phyloP scores from a whole-genome alignment of 2,113 vertebrate species.

The Onychostoma macrolepis region DNA sequence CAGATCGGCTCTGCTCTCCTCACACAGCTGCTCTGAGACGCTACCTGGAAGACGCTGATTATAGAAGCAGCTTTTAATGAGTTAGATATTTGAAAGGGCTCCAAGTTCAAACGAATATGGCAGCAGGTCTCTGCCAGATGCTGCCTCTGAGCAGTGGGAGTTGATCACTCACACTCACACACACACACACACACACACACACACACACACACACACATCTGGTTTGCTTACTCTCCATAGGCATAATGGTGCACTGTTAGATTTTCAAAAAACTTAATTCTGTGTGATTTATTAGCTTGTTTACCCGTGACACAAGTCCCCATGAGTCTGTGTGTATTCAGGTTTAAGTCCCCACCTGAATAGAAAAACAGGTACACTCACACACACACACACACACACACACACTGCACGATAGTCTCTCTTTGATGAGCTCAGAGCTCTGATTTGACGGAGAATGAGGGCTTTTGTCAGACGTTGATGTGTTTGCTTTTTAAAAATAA shows the following conservation, averaged over 20 bases:
- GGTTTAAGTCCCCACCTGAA: too few relatives aligned
- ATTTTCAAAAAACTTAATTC: too few relatives aligned
- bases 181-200: conserved; percentile 40
- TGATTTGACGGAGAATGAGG: not conserved
- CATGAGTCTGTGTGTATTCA: too few relatives aligned
- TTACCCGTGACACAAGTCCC: too few relatives aligned
- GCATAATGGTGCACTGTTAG: too few relatives aligned
- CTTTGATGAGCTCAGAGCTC: not conserved
- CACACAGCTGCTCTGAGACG: not conserved
- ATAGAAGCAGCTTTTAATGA: conserved; percentile 78
- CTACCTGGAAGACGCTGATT: conserved; percentile 59
- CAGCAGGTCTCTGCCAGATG: conserved; percentile 57
- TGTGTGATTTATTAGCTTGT: too few relatives aligned
- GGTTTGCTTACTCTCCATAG: too few relatives aligned
- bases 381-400: conserved; percentile 50
- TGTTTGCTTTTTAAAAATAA: not conserved
- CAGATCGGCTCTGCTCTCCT: not conserved
- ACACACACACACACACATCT: conserved; percentile 41
- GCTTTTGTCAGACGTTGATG: not conserved
- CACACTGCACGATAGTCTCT: not conserved
- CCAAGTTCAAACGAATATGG: conserved; percentile 76
- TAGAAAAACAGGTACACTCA: too few relatives aligned
- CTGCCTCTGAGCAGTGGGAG: conserved; percentile 61
- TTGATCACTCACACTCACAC: conserved; percentile 63
- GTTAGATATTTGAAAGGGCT: conserved; percentile 69